These are phyloP conservation scores for Watsonalla cultraria DNA, from an alignment of 2,888 invertebrate genomes.

Conservation along the genomic window DNA sequence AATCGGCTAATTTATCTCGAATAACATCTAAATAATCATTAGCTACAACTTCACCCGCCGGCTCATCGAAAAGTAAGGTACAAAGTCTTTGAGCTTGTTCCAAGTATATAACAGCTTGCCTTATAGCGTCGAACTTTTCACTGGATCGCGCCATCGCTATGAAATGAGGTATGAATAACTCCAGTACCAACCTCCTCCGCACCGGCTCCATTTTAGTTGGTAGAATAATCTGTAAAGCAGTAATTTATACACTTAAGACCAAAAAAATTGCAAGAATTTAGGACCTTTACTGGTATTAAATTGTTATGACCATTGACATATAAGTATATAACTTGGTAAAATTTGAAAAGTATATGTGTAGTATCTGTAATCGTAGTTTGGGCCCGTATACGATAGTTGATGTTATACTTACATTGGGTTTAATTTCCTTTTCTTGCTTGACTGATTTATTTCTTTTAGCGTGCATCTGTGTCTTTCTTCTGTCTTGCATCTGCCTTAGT, in stretches of 20 bases:
- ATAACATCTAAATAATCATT: constrained; percentile 77
- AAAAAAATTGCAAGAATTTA: no score
- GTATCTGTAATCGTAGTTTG: no score
- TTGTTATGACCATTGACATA: no score
- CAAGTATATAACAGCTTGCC: constrained; percentile 82
- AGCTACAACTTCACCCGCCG: constrained; percentile 74
- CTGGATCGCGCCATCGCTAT: constrained; percentile 84
- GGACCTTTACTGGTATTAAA: no score
- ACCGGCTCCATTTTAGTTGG: constrained; percentile 75
- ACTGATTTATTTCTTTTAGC: constrained; percentile 46
- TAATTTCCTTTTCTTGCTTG: constrained; percentile 69
- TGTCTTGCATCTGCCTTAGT: constrained; percentile 56
- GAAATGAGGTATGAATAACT: constrained; percentile 85
- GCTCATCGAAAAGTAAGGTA: constrained; percentile 78
- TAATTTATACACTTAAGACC: neutral
- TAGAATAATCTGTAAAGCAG: constrained; percentile 55
- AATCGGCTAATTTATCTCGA: constrained; percentile 67
- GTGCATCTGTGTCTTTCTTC: constrained; percentile 44
- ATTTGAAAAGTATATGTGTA: no score
- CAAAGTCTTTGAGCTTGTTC: constrained; percentile 84
- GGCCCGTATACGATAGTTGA: no score
- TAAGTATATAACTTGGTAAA: no score
- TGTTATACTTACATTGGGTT: constrained; percentile 21
- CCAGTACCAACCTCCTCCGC: constrained; percentile 80
- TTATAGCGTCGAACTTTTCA: constrained; percentile 78